phyloP scores from a whole-genome alignment of 2,888 invertebrate species.

The Heliconius sara region DNA sequence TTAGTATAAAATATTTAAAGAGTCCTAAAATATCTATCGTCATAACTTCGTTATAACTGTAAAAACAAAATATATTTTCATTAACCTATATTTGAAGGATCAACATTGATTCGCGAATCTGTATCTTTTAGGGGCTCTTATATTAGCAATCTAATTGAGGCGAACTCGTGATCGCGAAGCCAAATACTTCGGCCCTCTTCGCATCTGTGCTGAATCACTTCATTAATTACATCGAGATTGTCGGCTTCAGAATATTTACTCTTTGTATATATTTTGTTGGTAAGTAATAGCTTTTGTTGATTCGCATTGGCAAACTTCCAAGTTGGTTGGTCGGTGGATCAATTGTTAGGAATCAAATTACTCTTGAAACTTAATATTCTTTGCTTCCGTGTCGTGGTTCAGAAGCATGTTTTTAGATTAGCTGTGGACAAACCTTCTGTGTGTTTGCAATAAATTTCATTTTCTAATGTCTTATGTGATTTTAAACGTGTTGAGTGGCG shows the following conservation, averaged over 20 bases:
- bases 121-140: slow-evolving; percentile 16
- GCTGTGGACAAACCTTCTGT: no score
- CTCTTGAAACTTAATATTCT: background rate
- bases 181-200: slow-evolving; percentile 20
- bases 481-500: no score
- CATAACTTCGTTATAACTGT: no score
- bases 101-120: background rate
- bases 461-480: no score
- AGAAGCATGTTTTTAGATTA: no score
- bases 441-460: no score
- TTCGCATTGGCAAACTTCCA: slow-evolving; percentile 31
- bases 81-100: no score
- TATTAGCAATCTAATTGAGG: slow-evolving; percentile 29
- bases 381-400: background rate
- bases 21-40: no score
- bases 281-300: slow-evolving; percentile 34
- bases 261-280: slow-evolving; percentile 23
- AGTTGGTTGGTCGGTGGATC: slow-evolving; percentile 2
- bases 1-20: background rate
- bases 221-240: slow-evolving; percentile 36
- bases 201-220: slow-evolving; percentile 38
- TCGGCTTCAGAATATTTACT: slow-evolving; percentile 22
- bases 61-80: no score
- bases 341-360: background rate
- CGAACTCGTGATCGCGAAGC: slow-evolving; percentile 26